Base-by-base conservation (phyloP, 2,888 invertebrate genomes). In the Ichneumon xanthorius region DNA sequence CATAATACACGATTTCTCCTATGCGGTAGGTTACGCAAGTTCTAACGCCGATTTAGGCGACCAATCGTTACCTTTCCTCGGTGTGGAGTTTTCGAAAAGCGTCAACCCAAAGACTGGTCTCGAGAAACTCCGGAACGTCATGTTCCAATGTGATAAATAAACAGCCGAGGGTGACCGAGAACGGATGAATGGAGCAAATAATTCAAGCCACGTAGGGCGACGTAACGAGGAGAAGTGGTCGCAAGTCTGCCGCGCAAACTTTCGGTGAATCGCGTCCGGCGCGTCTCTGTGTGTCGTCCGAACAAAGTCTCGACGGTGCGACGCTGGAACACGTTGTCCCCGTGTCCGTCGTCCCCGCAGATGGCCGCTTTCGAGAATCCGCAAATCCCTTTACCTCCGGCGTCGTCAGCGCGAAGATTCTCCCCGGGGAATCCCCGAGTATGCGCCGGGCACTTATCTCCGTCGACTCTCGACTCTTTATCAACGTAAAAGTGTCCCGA, bases 191-290 rank as follows among this genome's bases (percentile, higher is more conserved):
- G 33, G 30, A 33, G 33, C 16, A 16, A 63, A 63, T 63, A 63
- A 63, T 63, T 33, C 61, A 63, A 63, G 33, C 33, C 61, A 33
- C 61, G 33, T 63, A 63, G 61, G 14, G 16, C 16, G 30, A 6
- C 30, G n/a, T 33, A 58, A 14, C 58, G 61, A 30, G 14, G 9
- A 14, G 61, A n/a, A 33, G 61, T 33, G n/a, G 5, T 33, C 30
- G 61, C 30, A 16, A 26, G 6, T 30, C 30, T 14, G 14, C 5
- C 30, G 61, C 5, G 61, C 30, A 33, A 63, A 63, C 30, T n/a
- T 63, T 63, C 61, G 61, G 61, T 26, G 30, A 63, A 63, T 33
- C 30, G 61, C 61, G 61, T 63, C 33, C 61, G 30, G 30, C 26
- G 4, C 16, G 30, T 4, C 61, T 19, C n/a, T 11, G 26, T 16